These are phyloP conservation scores for Philantomba maxwellii DNA, from an alignment of 2,113 vertebrate genomes.

Conservation along the genomic window DNA sequence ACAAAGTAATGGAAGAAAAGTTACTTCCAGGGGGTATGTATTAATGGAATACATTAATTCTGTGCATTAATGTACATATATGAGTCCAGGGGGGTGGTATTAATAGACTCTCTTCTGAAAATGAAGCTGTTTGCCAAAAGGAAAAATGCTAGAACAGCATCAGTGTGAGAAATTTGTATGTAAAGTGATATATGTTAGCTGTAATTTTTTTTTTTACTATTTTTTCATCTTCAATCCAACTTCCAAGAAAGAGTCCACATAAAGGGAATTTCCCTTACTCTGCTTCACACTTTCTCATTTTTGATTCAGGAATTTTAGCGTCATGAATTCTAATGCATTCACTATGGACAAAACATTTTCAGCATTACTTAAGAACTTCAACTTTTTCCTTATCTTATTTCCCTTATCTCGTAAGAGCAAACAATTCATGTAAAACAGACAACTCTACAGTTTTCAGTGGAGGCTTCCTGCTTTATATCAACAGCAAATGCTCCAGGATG, in stretches of 20 bases:
- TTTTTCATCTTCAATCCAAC: not conserved
- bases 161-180: not conserved
- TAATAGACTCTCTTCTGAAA: not conserved
- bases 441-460: not conserved
- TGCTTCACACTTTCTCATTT: not conserved
- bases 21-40: not conserved
- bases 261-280: not conserved
- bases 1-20: not conserved
- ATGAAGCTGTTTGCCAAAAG: not conserved
- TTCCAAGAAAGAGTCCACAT: not conserved
- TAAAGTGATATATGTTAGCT: not conserved
- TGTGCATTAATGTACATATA: not conserved
- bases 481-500: not conserved
- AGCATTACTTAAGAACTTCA: not conserved
- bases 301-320: not conserved
- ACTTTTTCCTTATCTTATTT: not conserved
- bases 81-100: not conserved
- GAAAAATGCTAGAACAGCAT: not conserved
- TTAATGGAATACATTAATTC: not conserved
- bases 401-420: not conserved
- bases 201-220: not conserved
- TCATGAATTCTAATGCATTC: not conserved
- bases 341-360: not conserved
- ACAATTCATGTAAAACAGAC: not conserved
- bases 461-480: not conserved